phyloP scores from a whole-genome alignment of 2,888 invertebrate species.

The Hipparchia sbordonii region DNA sequence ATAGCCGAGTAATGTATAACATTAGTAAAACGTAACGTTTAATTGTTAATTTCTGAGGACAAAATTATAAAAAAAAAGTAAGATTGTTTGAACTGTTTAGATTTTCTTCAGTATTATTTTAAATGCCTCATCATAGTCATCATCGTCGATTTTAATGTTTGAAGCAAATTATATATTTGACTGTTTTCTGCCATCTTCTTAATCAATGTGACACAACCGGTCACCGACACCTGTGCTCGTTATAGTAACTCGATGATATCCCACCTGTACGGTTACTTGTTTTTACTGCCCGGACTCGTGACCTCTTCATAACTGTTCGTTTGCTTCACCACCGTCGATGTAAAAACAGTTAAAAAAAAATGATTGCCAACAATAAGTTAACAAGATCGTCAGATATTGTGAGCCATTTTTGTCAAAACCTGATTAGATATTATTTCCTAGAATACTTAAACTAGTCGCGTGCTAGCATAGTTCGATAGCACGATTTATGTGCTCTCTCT shows the following conservation, averaged over 20 bases:
- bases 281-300: constrained; percentile 50
- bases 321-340: background rate
- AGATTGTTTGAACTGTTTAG: background rate
- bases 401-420: background rate
- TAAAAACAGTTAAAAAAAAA: background rate
- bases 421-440: background rate
- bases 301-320: constrained; percentile 1
- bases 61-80: too few species aligned
- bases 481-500: background rate
- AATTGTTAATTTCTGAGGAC: too few species aligned
- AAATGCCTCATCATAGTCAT: background rate
- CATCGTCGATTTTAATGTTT: background rate
- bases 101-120: background rate
- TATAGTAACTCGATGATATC: constrained; percentile 58
- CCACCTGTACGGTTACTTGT: constrained; percentile 69
- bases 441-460: background rate
- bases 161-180: background rate
- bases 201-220: constrained; percentile 58
- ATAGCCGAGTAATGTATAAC: too few species aligned
- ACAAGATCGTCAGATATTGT: background rate
- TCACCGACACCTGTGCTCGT: constrained; percentile 49
- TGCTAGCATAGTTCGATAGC: background rate
- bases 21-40: too few species aligned
- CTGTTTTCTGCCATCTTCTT: constrained; percentile 48
- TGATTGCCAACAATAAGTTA: background rate